These are phyloP conservation scores for Protobothrops mucrosquamatus DNA, from an alignment of 2,113 vertebrate species.

Conservation along the genomic window DNA sequence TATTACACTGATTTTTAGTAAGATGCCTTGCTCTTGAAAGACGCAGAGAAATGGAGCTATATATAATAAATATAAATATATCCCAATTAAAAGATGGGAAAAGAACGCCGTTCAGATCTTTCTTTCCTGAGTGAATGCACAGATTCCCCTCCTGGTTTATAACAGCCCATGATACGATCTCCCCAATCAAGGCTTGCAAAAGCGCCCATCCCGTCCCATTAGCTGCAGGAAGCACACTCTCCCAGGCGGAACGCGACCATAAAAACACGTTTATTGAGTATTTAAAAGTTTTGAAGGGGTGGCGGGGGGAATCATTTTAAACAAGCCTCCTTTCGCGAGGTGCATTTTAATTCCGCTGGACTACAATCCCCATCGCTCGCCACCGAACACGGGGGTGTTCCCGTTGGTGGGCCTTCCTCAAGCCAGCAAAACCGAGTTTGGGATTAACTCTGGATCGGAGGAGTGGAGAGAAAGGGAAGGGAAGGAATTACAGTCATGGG, in stretches of 20 bases:
- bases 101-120: background rate
- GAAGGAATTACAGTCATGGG: conserved; percentile 24
- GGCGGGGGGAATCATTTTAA: conserved; percentile 41
- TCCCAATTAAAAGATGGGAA: conserved; percentile 44
- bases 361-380: background rate
- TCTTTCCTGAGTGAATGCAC: background rate
- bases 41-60: conserved; percentile 3
- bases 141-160: background rate
- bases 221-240: background rate
- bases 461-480: conserved; percentile 14
- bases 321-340: background rate
- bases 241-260: conserved; percentile 18
- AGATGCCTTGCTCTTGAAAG: conserved; percentile 30
- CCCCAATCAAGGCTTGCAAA: background rate
- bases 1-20: conserved; percentile 10
- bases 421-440: background rate
- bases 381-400: background rate
- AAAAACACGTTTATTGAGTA: conserved; percentile 31
- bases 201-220: background rate
- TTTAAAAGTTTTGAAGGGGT: conserved; percentile 52
- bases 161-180: background rate
- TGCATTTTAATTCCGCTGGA: background rate
- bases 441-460: conserved; percentile 10
- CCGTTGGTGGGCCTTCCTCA: background rate
- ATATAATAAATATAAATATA: conserved; percentile 27